Evolutionary conservation across 2,888 invertebrate genomes (phyloP), one percentile per base, ranked within the genome.

Genomic region (Dynastes grantii): DNA sequence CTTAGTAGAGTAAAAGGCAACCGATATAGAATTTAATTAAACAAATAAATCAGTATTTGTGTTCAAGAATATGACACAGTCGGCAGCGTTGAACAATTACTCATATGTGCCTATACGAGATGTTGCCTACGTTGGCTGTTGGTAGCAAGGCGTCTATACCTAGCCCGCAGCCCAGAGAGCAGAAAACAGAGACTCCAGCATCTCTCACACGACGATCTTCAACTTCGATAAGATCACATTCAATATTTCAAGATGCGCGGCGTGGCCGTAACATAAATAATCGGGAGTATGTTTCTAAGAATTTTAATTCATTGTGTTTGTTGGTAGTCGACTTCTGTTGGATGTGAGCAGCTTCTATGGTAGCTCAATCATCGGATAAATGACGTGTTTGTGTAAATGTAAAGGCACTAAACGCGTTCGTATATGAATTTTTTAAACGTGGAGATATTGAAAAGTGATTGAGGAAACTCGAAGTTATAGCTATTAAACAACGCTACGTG

Each of bases 211-310:
- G 82, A 82, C 82, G 83, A 84, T 84, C 84, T 80, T 78, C 64
- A 51, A 73, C 58, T 73, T 73, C 82, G 86, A 86, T 86, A 85
- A 85, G 85, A 85, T 86, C 86, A 83, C 82, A 81, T 85, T 84
- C 85, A 84, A 86, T 86, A 85, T 86, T 86, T 86, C 85, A 86
- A 84, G 83, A 83, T 82, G 82, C 81, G 83, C 73, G 79, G 83
- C 73, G 79, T 80, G 82, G 84, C 83, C 81, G 82, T 81, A 85
- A 84, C 85, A 85, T 86, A 86, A 86, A 86, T 86, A 86, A 86
- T 85, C 84, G 82, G 82, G 81, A 84, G 85, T 85, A 85, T 84
- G 85, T 85, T 85, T 86, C 85, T 84, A 83, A 84, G 86, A 86
- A 86, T 85, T 85, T 85, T 84, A 85, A 86, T 85, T 85, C 85